These are phyloP conservation scores for Bombus superbus DNA, from an alignment of 1,140 invertebrate species.

Conservation along the genomic window DNA sequence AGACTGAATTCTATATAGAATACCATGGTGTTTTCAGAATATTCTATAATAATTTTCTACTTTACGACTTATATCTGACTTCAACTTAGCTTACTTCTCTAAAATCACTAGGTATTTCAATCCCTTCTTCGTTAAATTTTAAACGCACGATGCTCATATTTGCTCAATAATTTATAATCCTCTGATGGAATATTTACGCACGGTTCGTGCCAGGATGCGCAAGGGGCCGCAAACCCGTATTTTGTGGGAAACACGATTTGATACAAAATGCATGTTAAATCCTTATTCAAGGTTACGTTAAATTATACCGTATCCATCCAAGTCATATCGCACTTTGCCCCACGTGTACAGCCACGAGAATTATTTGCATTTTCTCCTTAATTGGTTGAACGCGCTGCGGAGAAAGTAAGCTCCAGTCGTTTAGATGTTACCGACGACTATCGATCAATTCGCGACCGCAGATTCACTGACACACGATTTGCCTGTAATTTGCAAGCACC, in stretches of 20 bases:
- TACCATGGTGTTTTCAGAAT: no score
- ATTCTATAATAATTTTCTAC: no score
- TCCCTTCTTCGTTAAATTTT: background rate
- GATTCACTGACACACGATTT: slow-evolving; percentile 17
- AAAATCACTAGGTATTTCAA: background rate
- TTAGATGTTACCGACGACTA: background rate
- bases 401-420: background rate
- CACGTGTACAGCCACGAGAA: background rate
- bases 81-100: no score
- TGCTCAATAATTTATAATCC: background rate
- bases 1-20: background rate
- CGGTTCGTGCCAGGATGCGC: background rate
- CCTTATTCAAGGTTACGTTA: background rate
- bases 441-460: slow-evolving; percentile 11
- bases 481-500: slow-evolving; percentile 9
- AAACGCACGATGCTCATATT: background rate
- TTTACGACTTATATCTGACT: no score
- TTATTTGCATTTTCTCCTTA: background rate
- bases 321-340: background rate
- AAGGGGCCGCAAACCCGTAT: background rate
- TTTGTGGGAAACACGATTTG: background rate
- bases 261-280: background rate
- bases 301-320: background rate
- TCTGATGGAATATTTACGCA: background rate
- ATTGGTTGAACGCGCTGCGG: background rate